Conservation (phyloP, 2,113 vertebrate genomes). For the Psittacula cyanocephala region DNA sequence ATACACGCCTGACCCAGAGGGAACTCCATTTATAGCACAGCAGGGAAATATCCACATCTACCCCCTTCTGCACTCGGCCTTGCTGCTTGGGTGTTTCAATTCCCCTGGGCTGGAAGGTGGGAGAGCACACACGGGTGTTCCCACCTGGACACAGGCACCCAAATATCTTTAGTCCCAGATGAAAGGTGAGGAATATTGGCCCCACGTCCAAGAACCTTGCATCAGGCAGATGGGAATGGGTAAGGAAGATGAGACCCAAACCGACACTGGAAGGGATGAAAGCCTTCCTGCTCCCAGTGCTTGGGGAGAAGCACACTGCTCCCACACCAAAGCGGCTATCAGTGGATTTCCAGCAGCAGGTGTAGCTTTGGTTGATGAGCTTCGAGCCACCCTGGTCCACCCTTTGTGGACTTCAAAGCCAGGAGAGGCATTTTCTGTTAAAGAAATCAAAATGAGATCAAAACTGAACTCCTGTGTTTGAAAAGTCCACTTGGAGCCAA, state of each 20-base stretch:
- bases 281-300: accelerated
- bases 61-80: neutral
- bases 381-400: neutral
- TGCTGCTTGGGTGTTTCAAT: neutral
- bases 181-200: neutral
- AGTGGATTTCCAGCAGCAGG: neutral
- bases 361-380: neutral
- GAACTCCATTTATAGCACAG: slow-evolving; percentile 33
- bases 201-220: neutral
- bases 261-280: neutral
- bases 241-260: neutral
- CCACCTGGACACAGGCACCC: neutral
- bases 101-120: accelerated
- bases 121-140: neutral
- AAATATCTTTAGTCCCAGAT: neutral
- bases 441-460: neutral
- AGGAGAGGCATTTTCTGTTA: neutral
- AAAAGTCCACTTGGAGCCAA: neutral
- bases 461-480: accelerated
- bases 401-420: neutral
- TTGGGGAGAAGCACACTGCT: neutral
- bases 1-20: slow-evolving; percentile 53
- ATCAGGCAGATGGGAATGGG: neutral
- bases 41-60: neutral
- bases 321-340: accelerated